These are phyloP conservation scores for Phymorhynchus buccinoides DNA, from an alignment of 1,140 invertebrate genomes.

Conservation along the genomic window DNA sequence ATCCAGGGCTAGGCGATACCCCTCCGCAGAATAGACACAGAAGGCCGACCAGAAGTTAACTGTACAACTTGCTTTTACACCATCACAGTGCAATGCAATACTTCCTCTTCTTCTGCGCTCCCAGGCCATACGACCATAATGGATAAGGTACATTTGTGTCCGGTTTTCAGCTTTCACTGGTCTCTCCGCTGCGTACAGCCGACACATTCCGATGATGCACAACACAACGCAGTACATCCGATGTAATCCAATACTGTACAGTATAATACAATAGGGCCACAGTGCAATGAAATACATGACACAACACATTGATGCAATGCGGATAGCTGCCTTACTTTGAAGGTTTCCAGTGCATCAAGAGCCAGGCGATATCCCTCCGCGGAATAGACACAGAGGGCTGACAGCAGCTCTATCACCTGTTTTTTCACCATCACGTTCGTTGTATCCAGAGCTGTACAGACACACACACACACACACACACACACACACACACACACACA, in stretches of 20 bases:
- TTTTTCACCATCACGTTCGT: constrained; percentile 76
- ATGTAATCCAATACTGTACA: too few relatives aligned
- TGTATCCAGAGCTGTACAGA: constrained; percentile 72
- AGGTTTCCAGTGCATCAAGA: constrained; percentile 74
- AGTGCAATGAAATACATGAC: not conserved
- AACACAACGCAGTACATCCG: too few relatives aligned
- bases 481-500: not conserved
- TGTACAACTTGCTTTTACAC: constrained; percentile 78
- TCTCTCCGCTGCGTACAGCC: too few relatives aligned
- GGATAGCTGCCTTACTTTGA: constrained; percentile 71
- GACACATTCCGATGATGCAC: too few relatives aligned
- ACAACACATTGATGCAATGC: too few relatives aligned
- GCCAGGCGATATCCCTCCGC: constrained; percentile 73
- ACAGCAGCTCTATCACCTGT: constrained; percentile 76
- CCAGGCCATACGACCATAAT: too few relatives aligned
- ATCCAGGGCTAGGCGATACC: constrained; percentile 73
- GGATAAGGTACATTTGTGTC: too few relatives aligned
- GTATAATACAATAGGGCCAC: too few relatives aligned
- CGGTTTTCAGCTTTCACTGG: too few relatives aligned
- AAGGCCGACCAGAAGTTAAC: constrained; percentile 76
- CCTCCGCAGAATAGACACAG: constrained; percentile 75
- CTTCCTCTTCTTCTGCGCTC: too few relatives aligned
- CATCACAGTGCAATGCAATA: too few relatives aligned
- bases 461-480: not conserved
- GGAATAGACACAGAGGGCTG: constrained; percentile 76